These are phyloP conservation scores for Dysmachus trigonus DNA, from an alignment of 2,888 invertebrate species.

Conservation along the genomic window DNA sequence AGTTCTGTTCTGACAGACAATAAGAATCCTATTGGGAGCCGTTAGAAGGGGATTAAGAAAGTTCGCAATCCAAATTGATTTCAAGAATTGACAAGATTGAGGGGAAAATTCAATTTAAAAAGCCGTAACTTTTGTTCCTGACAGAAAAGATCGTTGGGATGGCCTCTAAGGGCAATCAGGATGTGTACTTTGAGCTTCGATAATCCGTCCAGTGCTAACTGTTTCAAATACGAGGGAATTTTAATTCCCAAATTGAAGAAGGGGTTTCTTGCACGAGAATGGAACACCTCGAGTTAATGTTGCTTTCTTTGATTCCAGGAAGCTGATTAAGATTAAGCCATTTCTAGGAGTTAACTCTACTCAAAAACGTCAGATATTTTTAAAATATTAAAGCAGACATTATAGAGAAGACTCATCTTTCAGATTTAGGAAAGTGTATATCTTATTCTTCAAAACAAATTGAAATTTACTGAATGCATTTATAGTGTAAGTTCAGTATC, in stretches of 20 bases:
- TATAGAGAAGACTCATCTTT: neutral
- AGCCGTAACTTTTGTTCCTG: constrained; percentile 40
- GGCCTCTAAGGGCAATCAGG: constrained; percentile 11
- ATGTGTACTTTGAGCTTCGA: neutral
- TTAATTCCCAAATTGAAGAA: neutral
- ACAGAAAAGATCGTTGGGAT: constrained; percentile 14
- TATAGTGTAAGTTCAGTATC: too few species aligned
- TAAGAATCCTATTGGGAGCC: constrained; percentile 38
- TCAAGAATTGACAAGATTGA: constrained; percentile 42
- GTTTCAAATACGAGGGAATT: neutral
- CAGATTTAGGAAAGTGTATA: too few species aligned
- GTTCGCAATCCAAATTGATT: constrained; percentile 39
- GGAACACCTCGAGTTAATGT: neutral
- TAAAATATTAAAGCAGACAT: neutral
- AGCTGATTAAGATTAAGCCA: neutral
- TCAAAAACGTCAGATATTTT: neutral
- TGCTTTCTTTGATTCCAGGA: neutral
- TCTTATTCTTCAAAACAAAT: too few species aligned
- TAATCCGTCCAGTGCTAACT: neutral
- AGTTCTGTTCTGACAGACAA: constrained; percentile 22
- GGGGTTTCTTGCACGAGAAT: neutral
- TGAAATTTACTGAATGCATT: too few species aligned
- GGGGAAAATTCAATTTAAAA: constrained; percentile 42
- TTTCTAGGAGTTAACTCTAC: neutral
- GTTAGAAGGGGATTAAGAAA: constrained; percentile 41